phyloP scores from a whole-genome alignment of 2,113 vertebrate genomes.

The Trichomycterus rosablanca region DNA sequence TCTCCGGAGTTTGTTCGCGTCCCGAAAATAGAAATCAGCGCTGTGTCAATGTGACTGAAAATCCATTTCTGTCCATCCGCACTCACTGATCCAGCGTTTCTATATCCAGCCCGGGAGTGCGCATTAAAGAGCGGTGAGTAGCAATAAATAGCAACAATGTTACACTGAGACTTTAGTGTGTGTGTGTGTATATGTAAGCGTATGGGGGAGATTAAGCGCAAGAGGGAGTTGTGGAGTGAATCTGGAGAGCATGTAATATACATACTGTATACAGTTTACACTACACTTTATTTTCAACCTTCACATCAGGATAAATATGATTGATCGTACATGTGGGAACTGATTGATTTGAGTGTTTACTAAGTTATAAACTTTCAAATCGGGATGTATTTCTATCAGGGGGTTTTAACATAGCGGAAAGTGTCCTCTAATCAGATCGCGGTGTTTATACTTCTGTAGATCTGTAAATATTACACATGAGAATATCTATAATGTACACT shows the following conservation, averaged over 20 bases:
- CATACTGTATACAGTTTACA: neutral
- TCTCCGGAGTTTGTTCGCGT: conserved; percentile 75
- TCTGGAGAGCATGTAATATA: conserved; percentile 45
- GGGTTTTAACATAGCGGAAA: neutral
- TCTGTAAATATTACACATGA: neutral
- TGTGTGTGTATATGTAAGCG: conserved; percentile 32
- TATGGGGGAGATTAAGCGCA: conserved; percentile 46
- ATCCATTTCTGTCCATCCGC: conserved; percentile 60
- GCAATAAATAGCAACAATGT: conserved; percentile 71
- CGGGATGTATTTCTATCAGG: too few species aligned
- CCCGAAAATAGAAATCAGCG: conserved; percentile 74
- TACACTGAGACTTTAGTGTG: conserved; percentile 42
- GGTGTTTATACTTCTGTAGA: neutral
- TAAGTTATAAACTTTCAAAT: conserved; percentile 16
- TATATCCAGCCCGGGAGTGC: conserved; percentile 66
- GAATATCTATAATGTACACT: too few species aligned
- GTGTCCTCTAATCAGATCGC: too few species aligned
- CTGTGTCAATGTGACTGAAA: conserved; percentile 71
- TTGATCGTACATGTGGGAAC: too few species aligned
- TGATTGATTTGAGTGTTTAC: too few species aligned
- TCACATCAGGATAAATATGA: too few species aligned
- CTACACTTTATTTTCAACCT: too few species aligned
- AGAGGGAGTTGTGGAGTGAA: conserved; percentile 64
- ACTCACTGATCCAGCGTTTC: conserved; percentile 71
- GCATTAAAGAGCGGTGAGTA: conserved; percentile 72